Evolutionary conservation across 2,888 invertebrate genomes (phyloP).

Genomic region (Drosophila histrio): DNA sequence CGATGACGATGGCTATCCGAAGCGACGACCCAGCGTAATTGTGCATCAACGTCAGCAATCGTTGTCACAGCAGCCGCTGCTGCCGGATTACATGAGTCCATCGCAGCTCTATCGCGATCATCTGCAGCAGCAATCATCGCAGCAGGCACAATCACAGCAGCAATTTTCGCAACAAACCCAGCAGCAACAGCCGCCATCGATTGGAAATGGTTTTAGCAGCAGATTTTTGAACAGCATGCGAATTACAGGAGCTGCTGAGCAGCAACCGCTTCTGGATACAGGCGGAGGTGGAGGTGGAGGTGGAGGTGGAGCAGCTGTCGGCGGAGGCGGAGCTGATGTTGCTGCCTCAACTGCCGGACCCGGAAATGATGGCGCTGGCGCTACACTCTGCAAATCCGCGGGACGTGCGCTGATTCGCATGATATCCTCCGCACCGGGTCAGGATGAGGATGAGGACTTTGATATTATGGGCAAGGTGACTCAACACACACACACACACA

Average conservation of each 20-base stretch:
- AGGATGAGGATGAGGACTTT: slow-evolving; percentile 77
- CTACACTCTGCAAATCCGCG: slow-evolving; percentile 69
- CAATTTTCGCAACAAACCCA: slow-evolving; percentile 23
- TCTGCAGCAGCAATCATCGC: slow-evolving; percentile 35
- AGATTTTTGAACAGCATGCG: slow-evolving; percentile 58
- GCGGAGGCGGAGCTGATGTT: neutral
- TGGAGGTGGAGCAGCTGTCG: slow-evolving; percentile 8
- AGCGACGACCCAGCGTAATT: slow-evolving; percentile 78
- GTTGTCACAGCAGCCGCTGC: slow-evolving; percentile 59
- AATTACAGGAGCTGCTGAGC: slow-evolving; percentile 46
- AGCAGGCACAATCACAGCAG: slow-evolving; percentile 5
- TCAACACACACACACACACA: slow-evolving; percentile 13
- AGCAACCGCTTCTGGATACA: slow-evolving; percentile 66
- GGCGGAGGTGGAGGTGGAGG: slow-evolving; percentile 38
- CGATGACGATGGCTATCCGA: slow-evolving; percentile 76
- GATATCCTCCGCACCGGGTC: slow-evolving; percentile 68
- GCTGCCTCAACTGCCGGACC: slow-evolving; percentile 28
- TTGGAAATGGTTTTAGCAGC: slow-evolving; percentile 59
- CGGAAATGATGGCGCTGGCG: slow-evolving; percentile 61
- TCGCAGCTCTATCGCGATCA: slow-evolving; percentile 58
- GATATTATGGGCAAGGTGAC: slow-evolving; percentile 82
- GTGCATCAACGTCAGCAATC: slow-evolving; percentile 73
- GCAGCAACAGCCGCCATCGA: slow-evolving; percentile 25
- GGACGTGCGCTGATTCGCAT: slow-evolving; percentile 80
- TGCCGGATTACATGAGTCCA: slow-evolving; percentile 60